Evolutionary conservation across 2,797 vertebrate genomes (phyloP), one percentile per base, ranked within the genome.

Genomic region (Cyclopterus lumpus): DNA sequence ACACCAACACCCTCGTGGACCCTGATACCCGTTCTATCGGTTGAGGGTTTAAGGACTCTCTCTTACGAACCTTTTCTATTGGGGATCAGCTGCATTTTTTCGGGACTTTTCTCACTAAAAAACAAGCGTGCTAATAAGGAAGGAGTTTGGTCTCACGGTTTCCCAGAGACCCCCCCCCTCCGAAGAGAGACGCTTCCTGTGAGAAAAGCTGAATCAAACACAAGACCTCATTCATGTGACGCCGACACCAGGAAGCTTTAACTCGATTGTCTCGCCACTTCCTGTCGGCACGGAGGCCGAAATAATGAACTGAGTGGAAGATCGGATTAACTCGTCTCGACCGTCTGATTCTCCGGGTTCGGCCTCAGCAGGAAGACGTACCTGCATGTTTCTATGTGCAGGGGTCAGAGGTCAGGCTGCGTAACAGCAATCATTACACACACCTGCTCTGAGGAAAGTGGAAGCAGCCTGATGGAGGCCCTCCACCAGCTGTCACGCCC

Each of bases 251-350:
- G 10, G 36, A 3, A 11, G 59, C 75, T 38, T 71, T 86, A 91
- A 89, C 82, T 86, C 79, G 84, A 88, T 92, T 91, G 22, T 26
- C 67, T 6, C 16, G 18, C 80, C 77, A 22, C 64, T 15, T 80
- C 88, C 87, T 89, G 68, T 89, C n/a, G 28, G 28, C 28, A 28
- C 28, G n/a, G 28, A 82, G 84, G 82, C 74, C 80, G 88, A 78
- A 80, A 83, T 88, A 84, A 92, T 92, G 85, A 89, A 92, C 93
- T 89, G n/a, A 80, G 77, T 26, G 62, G 54, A 59, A 85, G 86
- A 93, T 93, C 77, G 86, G 91, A 93, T 94, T 91, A 91, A 75
- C 64, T 74, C 38, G 59, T 86, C 88, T 86, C 32, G 46, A 65
- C 79, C 44, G 85, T 84, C 89, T 89, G 82, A 82, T 85, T 75